phyloP scores from a whole-genome alignment of 35 echinoderm and acorn worm species.

The Hemicentrotus pulcherrimus region DNA sequence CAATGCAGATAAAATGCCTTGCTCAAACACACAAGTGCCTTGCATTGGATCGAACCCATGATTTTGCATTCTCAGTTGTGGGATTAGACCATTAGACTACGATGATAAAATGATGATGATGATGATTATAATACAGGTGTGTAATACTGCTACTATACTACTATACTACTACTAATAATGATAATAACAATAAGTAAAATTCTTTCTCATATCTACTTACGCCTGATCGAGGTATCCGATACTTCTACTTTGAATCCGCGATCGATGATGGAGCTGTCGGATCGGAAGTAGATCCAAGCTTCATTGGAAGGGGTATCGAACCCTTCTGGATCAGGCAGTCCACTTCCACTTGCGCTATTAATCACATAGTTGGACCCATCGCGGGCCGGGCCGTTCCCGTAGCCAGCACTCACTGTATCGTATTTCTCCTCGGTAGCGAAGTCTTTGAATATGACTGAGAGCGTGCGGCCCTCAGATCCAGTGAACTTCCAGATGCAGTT shows the following conservation, averaged over 20 bases:
- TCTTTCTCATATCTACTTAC: slow-evolving; percentile 32
- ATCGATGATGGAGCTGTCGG: slow-evolving; percentile 67
- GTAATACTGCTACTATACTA: too few relatives aligned
- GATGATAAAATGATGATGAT: too few relatives aligned
- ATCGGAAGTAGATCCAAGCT: slow-evolving; percentile 74
- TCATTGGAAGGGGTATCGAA: slow-evolving; percentile 53
- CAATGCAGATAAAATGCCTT: too few relatives aligned
- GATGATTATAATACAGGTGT: too few relatives aligned
- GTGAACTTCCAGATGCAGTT: slow-evolving; percentile 81
- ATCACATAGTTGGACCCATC: slow-evolving; percentile 83
- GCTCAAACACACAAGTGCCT: too few relatives aligned
- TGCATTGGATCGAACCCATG: too few relatives aligned
- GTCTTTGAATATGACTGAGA: slow-evolving; percentile 74
- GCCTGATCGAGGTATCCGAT: slow-evolving; percentile 45
- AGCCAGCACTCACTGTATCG: slow-evolving; percentile 76
- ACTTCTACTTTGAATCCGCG: slow-evolving; percentile 75
- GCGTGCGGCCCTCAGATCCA: slow-evolving; percentile 40
- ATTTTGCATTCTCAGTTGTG: too few relatives aligned
- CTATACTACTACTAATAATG: too few relatives aligned
- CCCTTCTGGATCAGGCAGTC: slow-evolving; percentile 57
- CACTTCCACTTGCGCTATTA: slow-evolving; percentile 56
- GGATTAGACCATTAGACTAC: too few relatives aligned
- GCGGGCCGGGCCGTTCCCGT: slow-evolving; percentile 61
- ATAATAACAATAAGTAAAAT: too few relatives aligned
- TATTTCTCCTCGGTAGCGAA: slow-evolving; percentile 72